Base-by-base conservation (phyloP, 2,888 invertebrate genomes). In the Beris morrisii region DNA sequence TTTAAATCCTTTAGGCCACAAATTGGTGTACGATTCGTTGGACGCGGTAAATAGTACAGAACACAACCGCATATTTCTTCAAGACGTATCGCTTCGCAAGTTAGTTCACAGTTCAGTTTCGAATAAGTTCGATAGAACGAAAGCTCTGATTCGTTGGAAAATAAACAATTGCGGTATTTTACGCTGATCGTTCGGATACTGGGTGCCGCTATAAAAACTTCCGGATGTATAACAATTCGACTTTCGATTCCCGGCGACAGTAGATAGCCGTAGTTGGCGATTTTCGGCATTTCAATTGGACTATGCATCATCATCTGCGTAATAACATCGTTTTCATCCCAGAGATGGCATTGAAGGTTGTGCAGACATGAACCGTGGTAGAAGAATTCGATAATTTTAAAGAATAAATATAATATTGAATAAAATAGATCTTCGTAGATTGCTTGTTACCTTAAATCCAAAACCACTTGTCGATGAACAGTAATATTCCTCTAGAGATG, bases 251-350 rank as follows among this genome's bases (percentile, higher is more conserved):
- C 92, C 0, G 91, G 87, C 2, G 87, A 84, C 64, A 91, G 82
- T 4, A 91, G 82, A 68, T 89, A 88, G 0, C 90, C 92, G 68
- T 88, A 87, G 72, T 90, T 88, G 4, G 88, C 85, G 68, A 92
- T 88, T 79, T 90, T 91, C 0, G 92, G 92, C 0, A 89, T 87
- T 75, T 92, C 92, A 0, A 90, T 88, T 0, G 93, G 92, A 78
- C 88, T 92, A 72, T 92, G 91, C 0, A 92, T 82, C 9, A 91
- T 82, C 58, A 91, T 85, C 91, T 91, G 43, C 11, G 38, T 63
- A 44, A 32, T 32, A 7, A 59, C 48, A 32, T n/a, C n/a, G n/a
- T 22, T 22, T 22, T 22, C 22, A 22, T 22, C 3, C 22, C 22
- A 22, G 22, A 22, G 22, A 22, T 22, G 22, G 22, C 22, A 3